Evolutionary conservation across 2,797 vertebrate species (phyloP).

Genomic region (Anolis apletophallus): DNA sequence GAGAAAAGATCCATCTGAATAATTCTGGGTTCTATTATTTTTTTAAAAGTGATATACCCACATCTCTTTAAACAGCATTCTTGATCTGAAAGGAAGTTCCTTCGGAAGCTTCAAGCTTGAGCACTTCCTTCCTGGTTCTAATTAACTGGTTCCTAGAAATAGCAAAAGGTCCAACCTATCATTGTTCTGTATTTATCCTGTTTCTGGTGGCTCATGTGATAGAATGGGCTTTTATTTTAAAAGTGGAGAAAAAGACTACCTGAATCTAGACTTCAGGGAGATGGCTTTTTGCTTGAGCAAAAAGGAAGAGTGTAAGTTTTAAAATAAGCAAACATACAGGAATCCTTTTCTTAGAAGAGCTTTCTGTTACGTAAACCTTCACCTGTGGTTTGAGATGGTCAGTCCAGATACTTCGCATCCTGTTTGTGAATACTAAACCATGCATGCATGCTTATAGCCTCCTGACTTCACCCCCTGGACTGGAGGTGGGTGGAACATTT

Average conservation of each 20-base stretch:
- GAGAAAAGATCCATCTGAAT: neutral
- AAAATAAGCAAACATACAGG: neutral
- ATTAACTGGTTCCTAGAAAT: neutral
- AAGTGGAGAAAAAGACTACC: neutral
- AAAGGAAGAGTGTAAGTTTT: neutral
- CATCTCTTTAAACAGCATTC: neutral
- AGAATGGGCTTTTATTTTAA: neutral
- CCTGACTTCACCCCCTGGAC: too few relatives aligned
- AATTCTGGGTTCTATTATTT: neutral
- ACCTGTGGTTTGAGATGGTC: too few relatives aligned
- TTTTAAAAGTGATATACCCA: neutral
- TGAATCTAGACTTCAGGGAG: neutral
- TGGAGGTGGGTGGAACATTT: too few relatives aligned
- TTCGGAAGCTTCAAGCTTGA: neutral
- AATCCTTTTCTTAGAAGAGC: neutral
- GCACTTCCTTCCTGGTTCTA: neutral
- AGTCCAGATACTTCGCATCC: too few relatives aligned
- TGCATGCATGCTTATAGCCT: too few relatives aligned
- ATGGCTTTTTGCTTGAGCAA: neutral
- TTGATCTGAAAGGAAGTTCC: neutral
- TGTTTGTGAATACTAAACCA: too few relatives aligned
- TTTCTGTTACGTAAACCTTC: neutral
- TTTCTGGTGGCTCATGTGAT: too few relatives aligned
- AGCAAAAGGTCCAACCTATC: neutral
- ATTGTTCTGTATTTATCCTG: neutral